Conservation (phyloP, 2,113 vertebrate species). For the Procavia capensis region DNA sequence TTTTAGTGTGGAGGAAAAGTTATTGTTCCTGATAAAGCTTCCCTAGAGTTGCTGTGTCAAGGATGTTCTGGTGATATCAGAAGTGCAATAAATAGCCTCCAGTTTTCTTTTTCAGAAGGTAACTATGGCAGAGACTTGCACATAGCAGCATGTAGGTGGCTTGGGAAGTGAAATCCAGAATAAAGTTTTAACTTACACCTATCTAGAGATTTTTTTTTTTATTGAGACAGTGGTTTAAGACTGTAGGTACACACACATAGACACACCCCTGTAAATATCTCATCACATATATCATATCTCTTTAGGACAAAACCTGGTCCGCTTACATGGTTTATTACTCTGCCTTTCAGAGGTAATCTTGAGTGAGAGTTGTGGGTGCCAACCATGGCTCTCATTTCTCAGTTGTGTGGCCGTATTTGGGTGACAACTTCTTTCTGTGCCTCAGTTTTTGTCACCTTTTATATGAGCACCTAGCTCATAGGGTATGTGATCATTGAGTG, state of each 20-base stretch:
- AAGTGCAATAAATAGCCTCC: constrained; percentile 97
- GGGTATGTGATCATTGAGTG: background rate
- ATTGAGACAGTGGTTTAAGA: background rate
- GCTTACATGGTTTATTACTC: background rate
- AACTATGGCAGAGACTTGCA: constrained; percentile 47
- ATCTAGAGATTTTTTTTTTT: background rate
- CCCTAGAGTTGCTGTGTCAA: constrained; percentile 91
- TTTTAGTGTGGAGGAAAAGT: constrained; percentile 89
- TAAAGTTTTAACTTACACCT: constrained; percentile 33
- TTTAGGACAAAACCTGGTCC: constrained; percentile 11
- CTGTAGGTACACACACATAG: background rate
- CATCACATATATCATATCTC: background rate
- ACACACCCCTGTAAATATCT: background rate
- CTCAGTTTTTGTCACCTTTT: constrained; percentile 3
- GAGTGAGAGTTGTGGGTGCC: background rate
- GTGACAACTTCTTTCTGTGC: background rate
- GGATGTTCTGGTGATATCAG: constrained; percentile 97
- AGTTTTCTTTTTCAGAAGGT: constrained; percentile 94
- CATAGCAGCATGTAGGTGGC: background rate
- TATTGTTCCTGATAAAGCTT: constrained; percentile 85
- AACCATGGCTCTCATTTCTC: background rate
- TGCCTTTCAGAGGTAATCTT: constrained; percentile 29
- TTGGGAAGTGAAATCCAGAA: constrained; percentile 18
- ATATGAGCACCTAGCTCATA: background rate
- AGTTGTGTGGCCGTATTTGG: background rate